Evolutionary conservation across 1,140 invertebrate species (phyloP).

Genomic region (Carcinoscorpius rotundicauda): DNA sequence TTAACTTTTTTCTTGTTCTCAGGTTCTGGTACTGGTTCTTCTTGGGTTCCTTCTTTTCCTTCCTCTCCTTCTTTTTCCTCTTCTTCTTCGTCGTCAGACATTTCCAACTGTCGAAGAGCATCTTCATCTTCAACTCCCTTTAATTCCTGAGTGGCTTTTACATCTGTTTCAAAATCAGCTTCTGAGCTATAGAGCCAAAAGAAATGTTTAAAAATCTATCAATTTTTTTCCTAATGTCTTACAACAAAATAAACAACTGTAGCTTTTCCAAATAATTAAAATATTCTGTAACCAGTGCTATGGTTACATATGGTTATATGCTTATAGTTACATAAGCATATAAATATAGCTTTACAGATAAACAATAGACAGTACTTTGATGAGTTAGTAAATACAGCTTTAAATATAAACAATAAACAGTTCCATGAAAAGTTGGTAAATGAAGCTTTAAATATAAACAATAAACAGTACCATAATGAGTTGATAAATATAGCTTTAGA

Average conservation of each 20-base stretch:
- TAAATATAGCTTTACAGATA: conserved; percentile 7
- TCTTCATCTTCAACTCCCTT: conserved; percentile 82
- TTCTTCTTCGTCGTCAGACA: conserved; percentile 79
- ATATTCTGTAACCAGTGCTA: background rate
- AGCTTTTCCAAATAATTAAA: conserved; percentile 3
- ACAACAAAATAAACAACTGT: conserved; percentile 35
- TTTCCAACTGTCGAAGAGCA: conserved; percentile 68
- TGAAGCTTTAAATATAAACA: too few species aligned
- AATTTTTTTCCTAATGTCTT: conserved; percentile 43
- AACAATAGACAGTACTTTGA: conserved; percentile 8
- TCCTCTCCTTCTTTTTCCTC: conserved; percentile 47
- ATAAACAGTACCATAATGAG: too few species aligned
- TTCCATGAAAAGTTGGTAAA: too few species aligned
- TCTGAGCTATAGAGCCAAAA: conserved; percentile 34
- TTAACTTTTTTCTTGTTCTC: conserved; percentile 40
- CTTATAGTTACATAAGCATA: too few species aligned
- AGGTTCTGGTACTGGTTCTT: conserved; percentile 34
- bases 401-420: too few species aligned
- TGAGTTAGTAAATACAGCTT: background rate
- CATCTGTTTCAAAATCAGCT: conserved; percentile 31
- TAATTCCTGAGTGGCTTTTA: conserved; percentile 28
- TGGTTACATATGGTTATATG: too few species aligned
- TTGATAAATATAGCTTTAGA: too few species aligned
- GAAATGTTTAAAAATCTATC: too few species aligned
- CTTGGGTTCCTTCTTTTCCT: conserved; percentile 23